phyloP scores from a whole-genome alignment of 1,140 invertebrate genomes.

The Meloidogyne hapla region DNA sequence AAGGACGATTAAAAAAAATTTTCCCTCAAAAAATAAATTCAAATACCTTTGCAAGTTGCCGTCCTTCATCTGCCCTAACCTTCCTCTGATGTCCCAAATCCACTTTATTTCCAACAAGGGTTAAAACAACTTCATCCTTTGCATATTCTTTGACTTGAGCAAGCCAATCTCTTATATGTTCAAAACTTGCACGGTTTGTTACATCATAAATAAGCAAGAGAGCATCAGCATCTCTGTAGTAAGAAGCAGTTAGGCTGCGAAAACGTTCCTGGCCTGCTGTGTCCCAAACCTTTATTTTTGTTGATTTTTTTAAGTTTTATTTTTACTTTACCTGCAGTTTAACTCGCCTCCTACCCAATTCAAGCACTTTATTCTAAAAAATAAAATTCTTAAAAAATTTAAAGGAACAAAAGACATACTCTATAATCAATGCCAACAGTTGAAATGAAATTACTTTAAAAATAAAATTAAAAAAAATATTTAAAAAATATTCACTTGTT shows the following conservation, averaged over 20 bases:
- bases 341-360: constrained; percentile 60
- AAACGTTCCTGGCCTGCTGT: constrained; percentile 94
- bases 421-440: constrained; percentile 68
- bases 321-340: constrained; percentile 62
- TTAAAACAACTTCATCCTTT: constrained; percentile 58
- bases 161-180: constrained; percentile 67
- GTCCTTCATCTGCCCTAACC: constrained; percentile 56
- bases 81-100: constrained; percentile 56
- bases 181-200: constrained; percentile 91
- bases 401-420: constrained; percentile 31
- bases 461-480: constrained; percentile 38
- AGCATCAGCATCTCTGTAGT: constrained; percentile 94
- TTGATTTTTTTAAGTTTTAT: not conserved
- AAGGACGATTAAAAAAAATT: not conserved
- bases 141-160: constrained; percentile 60
- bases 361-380: constrained; percentile 62
- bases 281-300: constrained; percentile 78
- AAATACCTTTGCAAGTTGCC: constrained; percentile 52
- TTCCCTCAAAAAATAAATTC: constrained; percentile 15
- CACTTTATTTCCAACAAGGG: constrained; percentile 61
- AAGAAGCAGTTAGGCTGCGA: constrained; percentile 93
- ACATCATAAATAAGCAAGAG: constrained; percentile 96
- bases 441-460: constrained; percentile 68
- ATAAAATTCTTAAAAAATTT: constrained; percentile 16
- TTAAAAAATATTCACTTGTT: constrained; percentile 2